Evolutionary conservation across 2,888 invertebrate species (phyloP).

Genomic region (Plebejus argus): DNA sequence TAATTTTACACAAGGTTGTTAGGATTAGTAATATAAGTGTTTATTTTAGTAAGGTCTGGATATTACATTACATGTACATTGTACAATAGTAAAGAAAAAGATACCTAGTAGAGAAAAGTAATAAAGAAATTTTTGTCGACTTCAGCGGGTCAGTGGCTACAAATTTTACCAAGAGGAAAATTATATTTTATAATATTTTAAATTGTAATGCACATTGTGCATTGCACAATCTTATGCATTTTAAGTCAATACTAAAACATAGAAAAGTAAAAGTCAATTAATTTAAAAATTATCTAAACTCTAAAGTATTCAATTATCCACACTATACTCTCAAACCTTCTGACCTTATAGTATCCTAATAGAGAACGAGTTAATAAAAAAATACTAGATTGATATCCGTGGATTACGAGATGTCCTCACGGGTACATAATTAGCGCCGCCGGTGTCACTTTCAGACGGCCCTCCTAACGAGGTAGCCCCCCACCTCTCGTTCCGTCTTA

Average conservation of each 20-base stretch:
- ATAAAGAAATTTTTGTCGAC: not conserved
- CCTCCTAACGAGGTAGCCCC: conserved; percentile 65
- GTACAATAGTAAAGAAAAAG: not conserved
- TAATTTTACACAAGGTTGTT: conserved; percentile 51
- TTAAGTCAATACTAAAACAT: no score
- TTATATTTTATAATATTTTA: no score
- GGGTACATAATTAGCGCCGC: conserved; percentile 71
- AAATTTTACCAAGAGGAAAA: not conserved
- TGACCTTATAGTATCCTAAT: not conserved
- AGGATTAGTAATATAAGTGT: conserved; percentile 24
- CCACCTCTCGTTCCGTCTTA: conserved; percentile 45
- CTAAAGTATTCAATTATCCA: no score
- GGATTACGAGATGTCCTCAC: conserved; percentile 57
- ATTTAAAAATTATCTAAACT: no score
- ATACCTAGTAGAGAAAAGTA: not conserved
- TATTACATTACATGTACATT: not conserved
- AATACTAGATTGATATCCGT: conserved; percentile 36
- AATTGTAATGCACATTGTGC: no score
- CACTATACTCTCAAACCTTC: not conserved
- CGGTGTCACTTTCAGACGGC: conserved; percentile 75
- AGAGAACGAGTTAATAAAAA: not conserved
- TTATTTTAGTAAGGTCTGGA: not conserved
- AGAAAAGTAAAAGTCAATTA: no score
- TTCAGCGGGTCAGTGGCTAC: not conserved
- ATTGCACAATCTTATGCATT: no score